Evolutionary conservation across 1,140 invertebrate species (phyloP).

Genomic region (Drosophila repleta): DNA sequence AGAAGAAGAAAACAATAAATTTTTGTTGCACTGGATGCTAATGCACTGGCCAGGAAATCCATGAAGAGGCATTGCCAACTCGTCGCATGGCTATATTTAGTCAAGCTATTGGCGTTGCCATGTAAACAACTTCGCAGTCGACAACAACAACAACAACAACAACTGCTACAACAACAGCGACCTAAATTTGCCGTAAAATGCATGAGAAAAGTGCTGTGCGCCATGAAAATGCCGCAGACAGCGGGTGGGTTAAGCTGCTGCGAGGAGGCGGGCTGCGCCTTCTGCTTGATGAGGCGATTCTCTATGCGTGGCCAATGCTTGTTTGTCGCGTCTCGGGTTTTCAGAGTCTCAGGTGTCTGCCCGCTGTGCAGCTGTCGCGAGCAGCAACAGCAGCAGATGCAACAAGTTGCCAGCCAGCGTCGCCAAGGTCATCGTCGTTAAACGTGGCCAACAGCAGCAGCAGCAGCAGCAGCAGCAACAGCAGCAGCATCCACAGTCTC

Average conservation of each 20-base stretch:
- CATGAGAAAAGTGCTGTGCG: constrained; percentile 65
- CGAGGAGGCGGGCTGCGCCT: background rate
- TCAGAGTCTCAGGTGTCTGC: constrained; percentile 47
- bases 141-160: constrained; percentile 9
- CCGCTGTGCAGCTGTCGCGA: constrained; percentile 50
- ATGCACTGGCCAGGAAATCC: constrained; percentile 71
- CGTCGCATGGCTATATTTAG: constrained; percentile 73
- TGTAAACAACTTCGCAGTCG: constrained; percentile 72
- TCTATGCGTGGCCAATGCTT: constrained; percentile 39
- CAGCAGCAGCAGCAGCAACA: constrained; percentile 8
- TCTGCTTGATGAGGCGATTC: constrained; percentile 22
- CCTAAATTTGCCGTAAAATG: constrained; percentile 79
- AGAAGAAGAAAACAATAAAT: constrained; percentile 38
- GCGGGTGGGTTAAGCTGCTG: constrained; percentile 26
- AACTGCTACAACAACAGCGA: constrained; percentile 38
- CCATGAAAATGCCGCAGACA: constrained; percentile 40
- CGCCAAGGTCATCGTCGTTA: constrained; percentile 75
- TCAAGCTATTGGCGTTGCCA: constrained; percentile 69
- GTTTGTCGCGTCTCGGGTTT: constrained; percentile 55
- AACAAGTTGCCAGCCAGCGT: constrained; percentile 73
- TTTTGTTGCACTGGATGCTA: constrained; percentile 36
- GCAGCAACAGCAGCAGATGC: constrained; percentile 55
- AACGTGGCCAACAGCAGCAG: constrained; percentile 60
- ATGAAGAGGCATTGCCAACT: constrained; percentile 51
- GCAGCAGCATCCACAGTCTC: constrained; percentile 21